Conservation (phyloP, 2,888 invertebrate genomes). For the Tetrapedia diversipes region DNA sequence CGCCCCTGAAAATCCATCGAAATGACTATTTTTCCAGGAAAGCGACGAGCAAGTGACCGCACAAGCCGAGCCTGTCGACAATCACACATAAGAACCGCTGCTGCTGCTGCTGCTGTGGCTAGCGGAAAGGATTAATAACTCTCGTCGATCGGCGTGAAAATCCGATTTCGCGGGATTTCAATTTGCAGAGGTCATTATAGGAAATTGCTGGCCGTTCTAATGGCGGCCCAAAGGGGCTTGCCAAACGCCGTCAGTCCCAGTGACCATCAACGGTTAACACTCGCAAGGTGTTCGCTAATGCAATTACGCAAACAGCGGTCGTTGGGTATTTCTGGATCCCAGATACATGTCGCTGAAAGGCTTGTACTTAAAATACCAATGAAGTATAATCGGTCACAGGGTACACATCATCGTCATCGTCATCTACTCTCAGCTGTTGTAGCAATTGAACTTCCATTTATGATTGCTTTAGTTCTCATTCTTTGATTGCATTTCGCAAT, state of each 20-base stretch:
- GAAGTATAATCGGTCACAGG: too few species aligned
- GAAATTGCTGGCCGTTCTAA: slow-evolving; percentile 25
- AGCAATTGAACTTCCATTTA: too few species aligned
- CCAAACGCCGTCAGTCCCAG: slow-evolving; percentile 11
- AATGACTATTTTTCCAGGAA: slow-evolving; percentile 16
- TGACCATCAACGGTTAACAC: slow-evolving; percentile 27
- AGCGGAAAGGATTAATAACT: slow-evolving; percentile 30
- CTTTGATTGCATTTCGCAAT: too few species aligned
- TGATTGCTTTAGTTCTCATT: too few species aligned
- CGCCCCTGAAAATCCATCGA: neutral
- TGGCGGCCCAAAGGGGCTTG: slow-evolving; percentile 3
- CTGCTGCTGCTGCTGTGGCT: too few species aligned
- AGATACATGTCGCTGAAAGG: too few species aligned
- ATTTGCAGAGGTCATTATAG: slow-evolving; percentile 32
- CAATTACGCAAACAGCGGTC: too few species aligned
- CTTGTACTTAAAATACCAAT: too few species aligned
- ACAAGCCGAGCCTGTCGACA: slow-evolving; percentile 7
- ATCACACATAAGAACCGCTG: slow-evolving; percentile 9
- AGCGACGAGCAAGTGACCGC: neutral
- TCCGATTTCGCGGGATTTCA: slow-evolving; percentile 37
- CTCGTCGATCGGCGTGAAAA: slow-evolving; percentile 23
- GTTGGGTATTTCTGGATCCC: too few species aligned
- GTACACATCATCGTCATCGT: too few species aligned
- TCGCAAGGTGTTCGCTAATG: too few species aligned
- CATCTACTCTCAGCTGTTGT: too few species aligned